These are phyloP conservation scores for Aphodius granarius DNA, from an alignment of 2,888 invertebrate genomes.

Conservation along the genomic window DNA sequence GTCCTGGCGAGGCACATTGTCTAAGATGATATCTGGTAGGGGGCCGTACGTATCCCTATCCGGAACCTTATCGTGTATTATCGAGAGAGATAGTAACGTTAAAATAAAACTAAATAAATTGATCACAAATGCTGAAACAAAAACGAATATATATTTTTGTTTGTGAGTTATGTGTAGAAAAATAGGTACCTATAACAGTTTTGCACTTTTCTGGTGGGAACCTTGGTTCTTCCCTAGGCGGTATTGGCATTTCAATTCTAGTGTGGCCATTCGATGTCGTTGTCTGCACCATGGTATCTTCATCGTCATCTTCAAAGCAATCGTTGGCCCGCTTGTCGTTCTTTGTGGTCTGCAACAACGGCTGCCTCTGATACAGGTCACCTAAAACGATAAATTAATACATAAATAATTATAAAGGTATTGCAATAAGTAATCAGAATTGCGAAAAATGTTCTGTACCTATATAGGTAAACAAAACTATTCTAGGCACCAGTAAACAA, in stretches of 20 bases:
- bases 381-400: too few species aligned
- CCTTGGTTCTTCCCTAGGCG: constrained; percentile 72
- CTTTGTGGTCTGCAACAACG: constrained; percentile 57
- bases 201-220: constrained; percentile 86
- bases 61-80: constrained; percentile 87
- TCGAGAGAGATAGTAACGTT: constrained; percentile 73
- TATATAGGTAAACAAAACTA: background rate
- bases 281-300: constrained; percentile 52
- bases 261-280: constrained; percentile 55
- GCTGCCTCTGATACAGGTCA: constrained; percentile 64
- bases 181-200: constrained; percentile 63
- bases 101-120: constrained; percentile 65
- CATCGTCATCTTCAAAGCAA: constrained; percentile 55
- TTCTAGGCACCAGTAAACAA: background rate
- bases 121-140: constrained; percentile 62
- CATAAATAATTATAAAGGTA: too few species aligned
- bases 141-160: constrained; percentile 35
- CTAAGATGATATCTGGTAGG: constrained; percentile 81
- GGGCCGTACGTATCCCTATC: constrained; percentile 73
- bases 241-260: constrained; percentile 66
- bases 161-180: too few species aligned
- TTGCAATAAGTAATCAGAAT: too few species aligned
- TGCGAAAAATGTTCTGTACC: constrained; percentile 17
- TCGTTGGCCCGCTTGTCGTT: constrained; percentile 57
- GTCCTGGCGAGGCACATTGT: constrained; percentile 71